phyloP scores from a whole-genome alignment of 1,140 invertebrate species.

The Diachasmimorpha longicaudata region DNA sequence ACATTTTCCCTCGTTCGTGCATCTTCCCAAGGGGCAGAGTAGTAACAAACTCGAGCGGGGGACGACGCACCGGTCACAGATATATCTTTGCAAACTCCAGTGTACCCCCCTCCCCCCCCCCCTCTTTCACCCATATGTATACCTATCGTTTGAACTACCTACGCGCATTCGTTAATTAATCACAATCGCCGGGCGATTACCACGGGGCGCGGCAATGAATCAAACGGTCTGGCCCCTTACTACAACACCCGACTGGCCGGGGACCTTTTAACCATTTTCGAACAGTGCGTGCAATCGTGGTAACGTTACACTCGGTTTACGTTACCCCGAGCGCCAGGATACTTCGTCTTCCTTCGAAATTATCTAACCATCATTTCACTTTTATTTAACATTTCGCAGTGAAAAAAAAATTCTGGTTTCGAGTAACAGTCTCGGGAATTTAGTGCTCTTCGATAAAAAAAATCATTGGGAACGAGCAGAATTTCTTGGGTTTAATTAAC shows the following conservation, averaged over 20 bases:
- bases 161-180: slow-evolving; percentile 28
- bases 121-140: neutral
- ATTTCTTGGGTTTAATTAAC: too few species aligned
- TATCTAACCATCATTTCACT: neutral
- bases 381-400: neutral
- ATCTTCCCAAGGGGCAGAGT: slow-evolving; percentile 11
- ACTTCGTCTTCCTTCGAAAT: neutral
- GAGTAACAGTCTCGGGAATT: too few species aligned
- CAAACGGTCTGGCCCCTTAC: slow-evolving; percentile 14
- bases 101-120: neutral
- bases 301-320: neutral
- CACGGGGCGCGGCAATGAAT: slow-evolving; percentile 26
- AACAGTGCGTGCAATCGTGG: neutral
- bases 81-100: slow-evolving; percentile 5
- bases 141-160: slow-evolving; percentile 20
- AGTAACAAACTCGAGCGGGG: neutral
- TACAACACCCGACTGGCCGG: neutral
- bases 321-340: neutral
- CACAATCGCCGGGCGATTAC: slow-evolving; percentile 30
- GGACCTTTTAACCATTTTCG: neutral
- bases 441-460: too few species aligned
- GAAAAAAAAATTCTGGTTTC: too few species aligned
- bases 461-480: too few species aligned
- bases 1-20: neutral
- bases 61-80: neutral